Conservation (phyloP, 2,888 invertebrate genomes). For the Lasioglossum calceatum region DNA sequence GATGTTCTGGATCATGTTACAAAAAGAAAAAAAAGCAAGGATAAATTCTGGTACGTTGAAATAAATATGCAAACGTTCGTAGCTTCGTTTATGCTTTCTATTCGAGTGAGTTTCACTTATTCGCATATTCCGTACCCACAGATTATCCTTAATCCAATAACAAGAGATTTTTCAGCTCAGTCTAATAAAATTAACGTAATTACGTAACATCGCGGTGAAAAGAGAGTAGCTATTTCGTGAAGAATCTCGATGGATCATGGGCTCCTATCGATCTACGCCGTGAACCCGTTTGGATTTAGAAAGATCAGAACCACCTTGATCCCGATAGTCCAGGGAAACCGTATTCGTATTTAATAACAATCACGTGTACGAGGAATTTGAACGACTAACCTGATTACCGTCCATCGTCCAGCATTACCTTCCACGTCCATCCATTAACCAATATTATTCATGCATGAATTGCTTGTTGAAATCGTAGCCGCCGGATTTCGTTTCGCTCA, state of each 20-base stretch:
- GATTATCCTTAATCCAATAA: constrained; percentile 3
- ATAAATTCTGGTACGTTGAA: background rate
- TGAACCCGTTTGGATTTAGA: constrained; percentile 9
- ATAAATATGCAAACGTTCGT: background rate
- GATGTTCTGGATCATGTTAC: background rate
- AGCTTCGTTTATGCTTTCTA: background rate
- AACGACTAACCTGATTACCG: constrained; percentile 57
- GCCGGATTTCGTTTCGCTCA: constrained; percentile 35
- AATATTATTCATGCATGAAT: constrained; percentile 44
- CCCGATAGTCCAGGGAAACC: constrained; percentile 45
- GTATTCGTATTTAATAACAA: constrained; percentile 52
- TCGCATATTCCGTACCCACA: background rate
- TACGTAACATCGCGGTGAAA: background rate
- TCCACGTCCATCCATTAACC: background rate
- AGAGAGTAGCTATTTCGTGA: no score
- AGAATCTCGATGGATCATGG: background rate
- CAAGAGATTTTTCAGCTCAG: background rate
- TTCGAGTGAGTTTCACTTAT: background rate
- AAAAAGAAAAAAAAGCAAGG: background rate
- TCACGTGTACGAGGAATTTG: constrained; percentile 37
- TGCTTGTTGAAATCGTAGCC: constrained; percentile 31
- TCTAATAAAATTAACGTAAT: background rate
- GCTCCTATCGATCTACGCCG: background rate
- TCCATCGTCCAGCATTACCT: constrained; percentile 31
- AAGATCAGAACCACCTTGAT: constrained; percentile 40